Evolutionary conservation across 2,888 invertebrate genomes (phyloP).

Genomic region (Diogma glabrata): DNA sequence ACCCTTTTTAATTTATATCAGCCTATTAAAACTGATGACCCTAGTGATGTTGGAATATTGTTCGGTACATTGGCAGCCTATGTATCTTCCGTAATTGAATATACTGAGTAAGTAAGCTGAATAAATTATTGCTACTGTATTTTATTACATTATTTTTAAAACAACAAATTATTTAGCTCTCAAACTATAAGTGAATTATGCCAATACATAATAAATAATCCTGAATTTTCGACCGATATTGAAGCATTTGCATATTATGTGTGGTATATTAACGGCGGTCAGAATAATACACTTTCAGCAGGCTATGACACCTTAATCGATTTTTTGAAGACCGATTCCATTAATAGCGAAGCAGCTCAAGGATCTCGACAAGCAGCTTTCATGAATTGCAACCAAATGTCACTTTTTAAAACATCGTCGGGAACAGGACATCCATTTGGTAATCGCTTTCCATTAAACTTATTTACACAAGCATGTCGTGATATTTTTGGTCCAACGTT

Average conservation of each 20-base stretch:
- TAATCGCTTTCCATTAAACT: background rate
- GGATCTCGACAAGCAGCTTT: background rate
- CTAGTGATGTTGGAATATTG: background rate
- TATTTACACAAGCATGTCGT: background rate
- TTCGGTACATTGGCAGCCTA: background rate
- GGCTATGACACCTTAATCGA: background rate
- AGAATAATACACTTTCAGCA: background rate
- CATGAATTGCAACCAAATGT: background rate
- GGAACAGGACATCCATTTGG: slow-evolving; percentile 1
- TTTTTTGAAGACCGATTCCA: background rate
- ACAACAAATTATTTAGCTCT: no score
- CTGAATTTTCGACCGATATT: background rate
- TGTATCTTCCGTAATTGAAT: background rate
- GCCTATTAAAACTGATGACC: background rate
- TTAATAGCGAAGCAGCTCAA: background rate
- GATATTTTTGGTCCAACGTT: background rate
- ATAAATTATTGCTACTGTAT: no score
- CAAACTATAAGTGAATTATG: no score
- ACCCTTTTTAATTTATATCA: background rate
- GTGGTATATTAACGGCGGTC: background rate
- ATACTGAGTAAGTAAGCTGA: background rate
- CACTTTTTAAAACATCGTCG: background rate
- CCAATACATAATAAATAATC: background rate
- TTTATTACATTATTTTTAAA: no score
- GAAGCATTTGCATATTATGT: background rate